phyloP scores from a whole-genome alignment of 1,140 invertebrate genomes.

The Schmidtea mediterranea region DNA sequence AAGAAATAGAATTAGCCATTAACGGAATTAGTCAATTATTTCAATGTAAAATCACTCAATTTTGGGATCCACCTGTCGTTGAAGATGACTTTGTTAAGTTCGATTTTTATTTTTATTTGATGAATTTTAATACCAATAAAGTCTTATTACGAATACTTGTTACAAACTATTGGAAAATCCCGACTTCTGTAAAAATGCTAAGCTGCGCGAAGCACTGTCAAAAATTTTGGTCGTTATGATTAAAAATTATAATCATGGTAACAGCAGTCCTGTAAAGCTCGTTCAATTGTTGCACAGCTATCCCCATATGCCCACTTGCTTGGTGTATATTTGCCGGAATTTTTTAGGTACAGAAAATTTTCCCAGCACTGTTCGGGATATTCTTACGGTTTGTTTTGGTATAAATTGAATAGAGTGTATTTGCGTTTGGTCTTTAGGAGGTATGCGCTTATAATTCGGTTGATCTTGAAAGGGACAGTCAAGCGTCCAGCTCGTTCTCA shows the following conservation, averaged over 20 bases:
- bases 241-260: conserved; percentile 45
- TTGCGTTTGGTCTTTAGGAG: neutral
- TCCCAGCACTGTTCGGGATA: neutral
- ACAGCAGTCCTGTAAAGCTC: conserved; percentile 15
- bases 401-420: too few species aligned
- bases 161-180: conserved; percentile 42
- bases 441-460: neutral
- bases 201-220: conserved; percentile 39
- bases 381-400: neutral
- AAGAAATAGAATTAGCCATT: conserved; percentile 33
- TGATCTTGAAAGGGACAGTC: neutral
- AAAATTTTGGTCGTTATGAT: conserved; percentile 50
- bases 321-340: neutral
- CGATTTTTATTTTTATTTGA: conserved; percentile 13
- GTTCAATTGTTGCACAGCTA: neutral
- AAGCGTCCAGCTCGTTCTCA: neutral
- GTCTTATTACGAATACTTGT: conserved; percentile 14
- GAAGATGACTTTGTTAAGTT: conserved; percentile 57
- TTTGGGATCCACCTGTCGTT: conserved; percentile 50
- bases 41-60: conserved; percentile 38
- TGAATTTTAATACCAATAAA: neutral
- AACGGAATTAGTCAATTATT: conserved; percentile 36
- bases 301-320: neutral
- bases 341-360: neutral
- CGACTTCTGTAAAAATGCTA: conserved; percentile 34